Conservation (phyloP, 2,888 invertebrate genomes). For the Oligia latruncula region DNA sequence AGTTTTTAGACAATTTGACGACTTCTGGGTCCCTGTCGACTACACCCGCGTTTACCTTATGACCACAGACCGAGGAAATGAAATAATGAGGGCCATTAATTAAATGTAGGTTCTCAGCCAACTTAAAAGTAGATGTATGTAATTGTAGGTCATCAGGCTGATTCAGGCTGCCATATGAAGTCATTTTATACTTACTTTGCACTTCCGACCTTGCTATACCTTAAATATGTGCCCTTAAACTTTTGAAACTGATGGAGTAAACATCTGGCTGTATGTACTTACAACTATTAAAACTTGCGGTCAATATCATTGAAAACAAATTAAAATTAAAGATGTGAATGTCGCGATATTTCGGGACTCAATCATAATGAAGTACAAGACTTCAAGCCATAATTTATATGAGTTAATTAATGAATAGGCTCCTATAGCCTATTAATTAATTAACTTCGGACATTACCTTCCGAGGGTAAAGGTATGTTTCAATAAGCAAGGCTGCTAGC, state of each 20-base stretch:
- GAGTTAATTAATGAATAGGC: neutral
- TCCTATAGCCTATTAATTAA: conserved; percentile 15
- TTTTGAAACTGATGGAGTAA: conserved; percentile 18
- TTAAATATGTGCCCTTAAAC: conserved; percentile 51
- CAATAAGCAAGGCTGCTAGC: conserved; percentile 72
- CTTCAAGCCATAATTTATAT: neutral
- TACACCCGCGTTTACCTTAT: too few relatives aligned
- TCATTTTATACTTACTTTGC: conserved; percentile 17
- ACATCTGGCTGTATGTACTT: neutral
- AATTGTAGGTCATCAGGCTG: conserved; percentile 23
- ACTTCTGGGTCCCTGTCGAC: too few relatives aligned
- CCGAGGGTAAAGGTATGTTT: conserved; percentile 37
- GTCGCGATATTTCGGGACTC: neutral
- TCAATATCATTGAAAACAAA: neutral
- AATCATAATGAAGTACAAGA: neutral
- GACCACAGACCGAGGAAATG: conserved; percentile 33
- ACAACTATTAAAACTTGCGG: conserved; percentile 1
- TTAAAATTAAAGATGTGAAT: neutral
- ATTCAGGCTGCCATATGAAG: conserved; percentile 7
- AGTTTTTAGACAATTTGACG: too few relatives aligned
- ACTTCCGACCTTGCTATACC: conserved; percentile 16
- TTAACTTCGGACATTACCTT: conserved; percentile 21
- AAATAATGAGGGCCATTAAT: conserved; percentile 31
- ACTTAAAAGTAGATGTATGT: conserved; percentile 11
- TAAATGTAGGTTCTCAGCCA: conserved; percentile 7